Percentiles rank a stretch among this genome's conserved stretches.
Conservation (phyloP, 2,113 vertebrate species). For the Sylvietta virens region DNA sequence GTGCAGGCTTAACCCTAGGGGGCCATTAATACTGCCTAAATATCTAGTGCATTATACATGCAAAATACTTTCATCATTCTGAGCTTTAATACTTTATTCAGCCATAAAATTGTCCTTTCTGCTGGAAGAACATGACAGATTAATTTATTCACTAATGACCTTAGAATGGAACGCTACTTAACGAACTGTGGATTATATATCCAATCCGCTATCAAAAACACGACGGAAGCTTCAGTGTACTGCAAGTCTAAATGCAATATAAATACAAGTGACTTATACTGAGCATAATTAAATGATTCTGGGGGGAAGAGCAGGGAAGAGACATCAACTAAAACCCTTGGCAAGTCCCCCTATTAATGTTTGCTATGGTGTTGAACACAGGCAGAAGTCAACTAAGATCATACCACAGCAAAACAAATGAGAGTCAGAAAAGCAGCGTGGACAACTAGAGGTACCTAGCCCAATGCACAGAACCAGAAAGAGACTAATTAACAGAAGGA, state of each 20-base stretch:
- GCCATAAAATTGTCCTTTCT: conserved; percentile 32
- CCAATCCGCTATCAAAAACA: background rate
- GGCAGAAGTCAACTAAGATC: background rate
- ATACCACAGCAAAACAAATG: background rate
- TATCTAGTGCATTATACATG: background rate
- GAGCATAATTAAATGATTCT: background rate
- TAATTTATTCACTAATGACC: conserved; percentile 1
- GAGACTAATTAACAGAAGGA: background rate
- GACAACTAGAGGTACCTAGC: background rate
- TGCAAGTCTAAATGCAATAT: background rate
- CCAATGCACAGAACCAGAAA: background rate
- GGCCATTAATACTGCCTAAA: background rate
- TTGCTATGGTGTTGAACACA: no score
- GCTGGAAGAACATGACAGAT: background rate
- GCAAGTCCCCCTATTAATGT: background rate
- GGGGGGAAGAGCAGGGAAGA: background rate
- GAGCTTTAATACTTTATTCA: background rate
- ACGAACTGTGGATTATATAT: background rate
- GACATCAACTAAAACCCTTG: background rate
- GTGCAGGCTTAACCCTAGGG: background rate
- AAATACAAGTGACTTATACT: background rate
- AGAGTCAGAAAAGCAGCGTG: background rate
- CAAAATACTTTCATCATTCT: background rate
- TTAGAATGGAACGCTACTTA: background rate
- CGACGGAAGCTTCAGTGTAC: background rate